These are phyloP conservation scores for Serranochromis macrocephalus DNA, from an alignment of 2,113 vertebrate genomes.

Conservation along the genomic window DNA sequence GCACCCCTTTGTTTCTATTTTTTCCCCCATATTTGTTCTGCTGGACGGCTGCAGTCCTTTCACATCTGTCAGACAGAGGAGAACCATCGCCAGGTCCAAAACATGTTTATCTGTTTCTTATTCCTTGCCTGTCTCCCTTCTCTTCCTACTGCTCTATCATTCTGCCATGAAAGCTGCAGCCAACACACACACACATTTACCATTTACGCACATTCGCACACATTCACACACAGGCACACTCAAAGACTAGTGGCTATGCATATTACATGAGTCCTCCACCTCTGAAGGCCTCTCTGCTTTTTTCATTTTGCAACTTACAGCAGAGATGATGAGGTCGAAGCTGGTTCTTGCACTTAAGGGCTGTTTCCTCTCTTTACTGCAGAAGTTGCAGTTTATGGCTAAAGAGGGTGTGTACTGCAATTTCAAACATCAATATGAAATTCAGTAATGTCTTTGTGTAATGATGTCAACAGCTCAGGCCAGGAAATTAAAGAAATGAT, in stretches of 20 bases:
- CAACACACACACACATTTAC: not conserved
- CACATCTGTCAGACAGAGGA: not conserved
- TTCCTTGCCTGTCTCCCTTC: slow-evolving; percentile 25
- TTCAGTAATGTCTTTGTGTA: not conserved
- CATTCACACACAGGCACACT: slow-evolving; percentile 12
- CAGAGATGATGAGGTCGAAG: slow-evolving; percentile 47
- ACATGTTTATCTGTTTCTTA: slow-evolving; percentile 21
- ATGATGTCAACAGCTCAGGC: not conserved
- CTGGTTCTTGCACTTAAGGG: slow-evolving; percentile 30
- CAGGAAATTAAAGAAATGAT: slow-evolving; percentile 8
- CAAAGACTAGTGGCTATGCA: slow-evolving; percentile 44
- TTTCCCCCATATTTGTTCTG: not conserved
- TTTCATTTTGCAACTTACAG: slow-evolving; percentile 46
- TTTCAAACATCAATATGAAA: not conserved
- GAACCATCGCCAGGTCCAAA: not conserved
- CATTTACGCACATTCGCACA: not conserved
- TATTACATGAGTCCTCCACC: slow-evolving; percentile 65
- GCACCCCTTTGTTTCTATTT: not conserved
- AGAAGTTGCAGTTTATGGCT: not conserved
- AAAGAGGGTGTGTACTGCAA: not conserved
- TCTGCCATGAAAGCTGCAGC: slow-evolving; percentile 20
- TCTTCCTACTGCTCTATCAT: slow-evolving; percentile 27
- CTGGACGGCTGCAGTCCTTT: not conserved
- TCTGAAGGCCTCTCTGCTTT: slow-evolving; percentile 49
- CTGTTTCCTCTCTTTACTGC: slow-evolving; percentile 6